Evolutionary conservation across 2,797 vertebrate genomes (phyloP).

Genomic region (Eulemur mongoz): DNA sequence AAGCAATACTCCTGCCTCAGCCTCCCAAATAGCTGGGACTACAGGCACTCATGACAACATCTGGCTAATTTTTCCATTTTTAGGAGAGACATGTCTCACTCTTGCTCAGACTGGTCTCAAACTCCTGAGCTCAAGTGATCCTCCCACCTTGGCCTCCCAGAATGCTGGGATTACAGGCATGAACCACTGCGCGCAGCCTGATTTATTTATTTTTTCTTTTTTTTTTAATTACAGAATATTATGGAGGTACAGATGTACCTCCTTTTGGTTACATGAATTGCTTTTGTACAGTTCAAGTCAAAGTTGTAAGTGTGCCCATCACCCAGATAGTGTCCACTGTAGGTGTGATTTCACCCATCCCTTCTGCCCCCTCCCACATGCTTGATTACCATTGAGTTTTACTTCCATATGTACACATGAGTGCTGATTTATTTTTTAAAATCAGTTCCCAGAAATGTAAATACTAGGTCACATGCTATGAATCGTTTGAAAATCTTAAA

Average conservation of each 20-base stretch:
- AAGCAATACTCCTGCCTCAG: not conserved
- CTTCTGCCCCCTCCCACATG: too few relatives aligned
- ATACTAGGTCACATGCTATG: not conserved
- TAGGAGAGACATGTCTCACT: not conserved
- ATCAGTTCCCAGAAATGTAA: slow-evolving; percentile 9
- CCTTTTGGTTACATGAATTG: too few relatives aligned
- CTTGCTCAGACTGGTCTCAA: not conserved
- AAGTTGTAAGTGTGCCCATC: too few relatives aligned
- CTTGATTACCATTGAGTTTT: too few relatives aligned
- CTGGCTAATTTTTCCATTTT: not conserved
- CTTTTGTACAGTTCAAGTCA: too few relatives aligned
- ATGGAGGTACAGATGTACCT: too few relatives aligned
- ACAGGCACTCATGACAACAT: not conserved
- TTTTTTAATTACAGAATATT: too few relatives aligned
- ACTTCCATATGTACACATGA: too few relatives aligned
- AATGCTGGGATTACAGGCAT: not conserved
- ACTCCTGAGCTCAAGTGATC: not conserved
- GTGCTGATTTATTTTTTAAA: not conserved
- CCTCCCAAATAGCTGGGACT: not conserved
- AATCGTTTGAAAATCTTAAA: slow-evolving; percentile 27
- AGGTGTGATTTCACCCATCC: too few relatives aligned
- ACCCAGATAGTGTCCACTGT: too few relatives aligned
- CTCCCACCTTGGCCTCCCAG: not conserved
- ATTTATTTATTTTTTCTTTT: not conserved
- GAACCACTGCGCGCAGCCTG: not conserved